Conservation (phyloP, 2,888 invertebrate genomes). For the Habroteleia sp. region DNA sequence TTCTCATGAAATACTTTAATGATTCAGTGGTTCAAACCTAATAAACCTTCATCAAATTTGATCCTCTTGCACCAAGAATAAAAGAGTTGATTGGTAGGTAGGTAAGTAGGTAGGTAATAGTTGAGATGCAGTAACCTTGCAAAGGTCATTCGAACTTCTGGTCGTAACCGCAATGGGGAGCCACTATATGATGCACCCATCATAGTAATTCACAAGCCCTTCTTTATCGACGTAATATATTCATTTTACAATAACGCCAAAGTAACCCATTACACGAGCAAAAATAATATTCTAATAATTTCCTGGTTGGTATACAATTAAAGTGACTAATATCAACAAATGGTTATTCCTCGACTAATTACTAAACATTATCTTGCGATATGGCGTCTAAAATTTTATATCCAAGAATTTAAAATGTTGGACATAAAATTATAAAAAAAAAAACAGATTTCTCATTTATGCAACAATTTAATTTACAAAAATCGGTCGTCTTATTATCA, state of each 20-base stretch:
- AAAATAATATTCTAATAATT: too few species aligned
- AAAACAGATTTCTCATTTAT: too few species aligned
- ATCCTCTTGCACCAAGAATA: slow-evolving; percentile 54
- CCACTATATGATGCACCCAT: slow-evolving; percentile 70
- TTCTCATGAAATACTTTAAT: slow-evolving; percentile 41
- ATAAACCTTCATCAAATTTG: slow-evolving; percentile 55
- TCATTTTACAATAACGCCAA: slow-evolving; percentile 1
- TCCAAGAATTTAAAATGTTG: too few species aligned
- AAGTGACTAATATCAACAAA: too few species aligned
- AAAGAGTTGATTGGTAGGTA: slow-evolving; percentile 62
- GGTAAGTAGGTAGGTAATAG: slow-evolving; percentile 68
- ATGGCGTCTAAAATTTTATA: too few species aligned
- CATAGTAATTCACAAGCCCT: slow-evolving; percentile 48
- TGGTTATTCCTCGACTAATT: too few species aligned
- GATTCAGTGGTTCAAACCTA: slow-evolving; percentile 41
- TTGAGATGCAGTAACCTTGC: slow-evolving; percentile 78
- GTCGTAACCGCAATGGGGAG: slow-evolving; percentile 75
- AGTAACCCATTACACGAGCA: too few species aligned
- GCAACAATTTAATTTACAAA: too few species aligned
- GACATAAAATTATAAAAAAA: too few species aligned
- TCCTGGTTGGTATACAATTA: too few species aligned
- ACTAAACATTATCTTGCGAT: too few species aligned
- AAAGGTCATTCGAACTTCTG: slow-evolving; percentile 78
- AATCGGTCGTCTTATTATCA: too few species aligned
- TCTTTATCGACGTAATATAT: slow-evolving; percentile 55